phyloP scores from a whole-genome alignment of 2,113 vertebrate species.

The Lonchura striata region DNA sequence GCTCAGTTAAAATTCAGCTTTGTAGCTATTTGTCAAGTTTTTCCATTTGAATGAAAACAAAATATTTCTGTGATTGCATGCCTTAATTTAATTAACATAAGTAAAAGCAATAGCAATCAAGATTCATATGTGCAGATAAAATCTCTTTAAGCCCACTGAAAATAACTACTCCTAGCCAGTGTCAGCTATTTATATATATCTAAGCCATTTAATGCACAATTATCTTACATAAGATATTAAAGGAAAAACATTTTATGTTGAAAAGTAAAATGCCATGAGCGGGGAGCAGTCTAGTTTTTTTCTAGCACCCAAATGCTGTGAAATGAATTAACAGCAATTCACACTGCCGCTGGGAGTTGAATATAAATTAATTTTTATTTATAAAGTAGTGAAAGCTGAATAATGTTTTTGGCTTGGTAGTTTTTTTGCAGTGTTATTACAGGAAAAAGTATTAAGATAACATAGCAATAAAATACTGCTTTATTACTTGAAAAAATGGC shows the following conservation, averaged over 20 bases:
- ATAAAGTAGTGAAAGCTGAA: not conserved
- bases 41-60: not conserved
- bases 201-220: not conserved
- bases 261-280: not conserved
- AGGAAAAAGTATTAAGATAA: not conserved
- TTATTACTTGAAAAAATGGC: not conserved
- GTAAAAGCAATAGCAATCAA: not conserved
- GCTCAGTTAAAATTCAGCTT: not conserved
- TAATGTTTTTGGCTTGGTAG: not conserved
- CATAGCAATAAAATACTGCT: not conserved
- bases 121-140: not conserved
- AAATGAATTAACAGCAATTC: not conserved
- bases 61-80: not conserved
- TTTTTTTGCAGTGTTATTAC: not conserved
- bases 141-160: not conserved
- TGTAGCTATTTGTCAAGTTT: not conserved
- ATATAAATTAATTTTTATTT: not conserved
- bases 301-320: not conserved
- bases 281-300: not conserved
- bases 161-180: not conserved
- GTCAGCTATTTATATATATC: not conserved
- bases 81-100: constrained; percentile 5
- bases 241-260: not conserved
- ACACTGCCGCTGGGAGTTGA: not conserved
- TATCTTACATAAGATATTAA: not conserved